Percentiles rank a stretch among this genome's conserved stretches.
These are phyloP conservation scores for Protodeltote pygarga DNA, from an alignment of 2,888 invertebrate genomes.

Conservation along the genomic window DNA sequence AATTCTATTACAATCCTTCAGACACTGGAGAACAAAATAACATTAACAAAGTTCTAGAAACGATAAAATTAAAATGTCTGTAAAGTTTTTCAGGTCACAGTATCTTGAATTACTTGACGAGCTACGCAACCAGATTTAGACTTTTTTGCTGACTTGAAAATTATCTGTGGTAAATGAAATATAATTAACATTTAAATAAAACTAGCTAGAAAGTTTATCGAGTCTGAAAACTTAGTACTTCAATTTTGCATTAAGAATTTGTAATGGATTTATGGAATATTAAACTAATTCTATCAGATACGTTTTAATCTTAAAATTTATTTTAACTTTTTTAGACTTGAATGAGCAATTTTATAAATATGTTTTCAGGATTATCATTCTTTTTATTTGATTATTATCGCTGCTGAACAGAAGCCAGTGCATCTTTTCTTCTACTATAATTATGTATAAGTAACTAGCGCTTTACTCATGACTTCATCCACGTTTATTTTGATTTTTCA, in stretches of 20 bases:
- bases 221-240: constrained; percentile 16
- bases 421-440: too few relatives aligned
- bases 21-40: constrained; percentile 38
- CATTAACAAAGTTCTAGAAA: constrained; percentile 45
- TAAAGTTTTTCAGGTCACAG: constrained; percentile 40
- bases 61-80: constrained; percentile 49
- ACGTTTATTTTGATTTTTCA: too few relatives aligned
- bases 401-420: too few relatives aligned
- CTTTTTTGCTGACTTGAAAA: constrained; percentile 25
- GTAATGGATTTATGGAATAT: constrained; percentile 11
- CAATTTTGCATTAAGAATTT: constrained; percentile 3
- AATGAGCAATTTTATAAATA: too few relatives aligned
- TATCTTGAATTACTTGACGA: constrained; percentile 28
- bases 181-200: constrained; percentile 34
- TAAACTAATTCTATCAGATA: too few relatives aligned
- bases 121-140: constrained; percentile 25
- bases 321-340: too few relatives aligned
- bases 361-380: too few relatives aligned
- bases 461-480: too few relatives aligned
- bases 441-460: too few relatives aligned
- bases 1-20: constrained; percentile 53
- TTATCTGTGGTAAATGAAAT: constrained; percentile 23
- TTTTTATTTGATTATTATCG: too few relatives aligned
- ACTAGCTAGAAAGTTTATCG: constrained; percentile 10
- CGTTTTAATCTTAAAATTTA: too few relatives aligned